Percentiles rank a stretch among this genome's conserved stretches.
Evolutionary conservation across 2,797 vertebrate species (phyloP).

Genomic region (Anolis apletophallus): DNA sequence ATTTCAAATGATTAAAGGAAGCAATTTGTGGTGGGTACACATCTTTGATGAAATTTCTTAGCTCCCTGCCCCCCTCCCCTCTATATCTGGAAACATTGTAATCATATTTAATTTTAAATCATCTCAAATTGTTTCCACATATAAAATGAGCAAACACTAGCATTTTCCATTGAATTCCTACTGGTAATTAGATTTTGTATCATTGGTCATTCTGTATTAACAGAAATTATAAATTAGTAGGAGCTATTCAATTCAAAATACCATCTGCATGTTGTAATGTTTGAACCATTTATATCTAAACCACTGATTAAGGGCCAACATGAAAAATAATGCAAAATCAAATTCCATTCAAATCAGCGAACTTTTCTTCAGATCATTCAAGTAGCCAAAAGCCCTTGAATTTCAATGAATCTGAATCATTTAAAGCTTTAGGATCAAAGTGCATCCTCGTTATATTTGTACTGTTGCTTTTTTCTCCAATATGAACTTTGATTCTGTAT

Average conservation of each 20-base stretch:
- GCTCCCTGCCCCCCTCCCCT: neutral
- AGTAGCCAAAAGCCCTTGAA: neutral
- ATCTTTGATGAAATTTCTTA: neutral
- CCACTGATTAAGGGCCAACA: neutral
- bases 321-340: constrained; percentile 17
- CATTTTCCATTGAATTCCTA: constrained; percentile 2
- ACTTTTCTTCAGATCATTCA: neutral
- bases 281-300: neutral
- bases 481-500: constrained; percentile 8
- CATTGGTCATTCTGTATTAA: neutral
- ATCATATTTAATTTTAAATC: neutral
- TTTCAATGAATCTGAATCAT: neutral
- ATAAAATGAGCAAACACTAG: neutral
- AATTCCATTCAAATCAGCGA: constrained; percentile 15
- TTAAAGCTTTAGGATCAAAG: neutral
- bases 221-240: constrained; percentile 11
- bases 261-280: constrained; percentile 1
- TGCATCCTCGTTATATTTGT: constrained; percentile 11
- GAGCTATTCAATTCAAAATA: constrained; percentile 2
- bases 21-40: neutral
- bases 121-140: neutral
- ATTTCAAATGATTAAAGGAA: neutral
- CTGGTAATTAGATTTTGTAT: neutral
- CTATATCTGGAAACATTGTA: neutral
- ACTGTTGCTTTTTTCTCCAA: neutral